These are phyloP conservation scores for Melipona beecheii DNA, from an alignment of 2,888 invertebrate genomes.

Conservation along the genomic window DNA sequence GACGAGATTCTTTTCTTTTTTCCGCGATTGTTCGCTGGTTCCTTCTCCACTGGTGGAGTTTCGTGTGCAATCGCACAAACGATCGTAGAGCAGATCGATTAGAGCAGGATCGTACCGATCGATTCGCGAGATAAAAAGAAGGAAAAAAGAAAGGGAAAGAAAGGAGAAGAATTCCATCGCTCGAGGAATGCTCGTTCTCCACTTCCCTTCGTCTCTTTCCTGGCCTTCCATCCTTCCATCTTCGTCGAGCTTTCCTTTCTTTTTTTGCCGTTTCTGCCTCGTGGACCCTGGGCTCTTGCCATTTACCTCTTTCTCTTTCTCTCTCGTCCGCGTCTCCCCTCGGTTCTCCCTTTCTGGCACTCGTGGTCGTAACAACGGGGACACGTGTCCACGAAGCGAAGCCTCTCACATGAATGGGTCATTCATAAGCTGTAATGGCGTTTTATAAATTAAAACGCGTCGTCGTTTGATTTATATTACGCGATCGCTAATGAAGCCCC, in stretches of 20 bases:
- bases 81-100: neutral
- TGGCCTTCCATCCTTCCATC: conserved; percentile 39
- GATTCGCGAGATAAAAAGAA: conserved; percentile 7
- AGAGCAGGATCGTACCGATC: conserved; percentile 9
- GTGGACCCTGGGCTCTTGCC: neutral
- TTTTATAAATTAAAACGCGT: conserved; percentile 75
- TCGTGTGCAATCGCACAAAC: no score
- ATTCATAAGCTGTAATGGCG: conserved; percentile 75
- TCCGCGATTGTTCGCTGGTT: no score
- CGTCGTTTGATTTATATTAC: conserved; percentile 73
- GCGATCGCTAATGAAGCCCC: conserved; percentile 73
- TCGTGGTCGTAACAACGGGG: conserved; percentile 60
- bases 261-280: conserved; percentile 30
- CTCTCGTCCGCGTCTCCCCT: conserved; percentile 7
- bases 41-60: no score
- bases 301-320: neutral
- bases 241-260: conserved; percentile 12
- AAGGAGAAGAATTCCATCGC: conserved; percentile 44
- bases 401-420: conserved; percentile 73
- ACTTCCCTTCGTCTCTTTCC: conserved; percentile 17
- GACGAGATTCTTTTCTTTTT: neutral
- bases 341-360: conserved; percentile 38
- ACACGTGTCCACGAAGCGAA: conserved; percentile 64
- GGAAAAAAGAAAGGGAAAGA: neutral
- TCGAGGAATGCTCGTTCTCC: conserved; percentile 22